phyloP scores from a whole-genome alignment of 2,113 vertebrate genomes.

The Leucoraja erinaceus region DNA sequence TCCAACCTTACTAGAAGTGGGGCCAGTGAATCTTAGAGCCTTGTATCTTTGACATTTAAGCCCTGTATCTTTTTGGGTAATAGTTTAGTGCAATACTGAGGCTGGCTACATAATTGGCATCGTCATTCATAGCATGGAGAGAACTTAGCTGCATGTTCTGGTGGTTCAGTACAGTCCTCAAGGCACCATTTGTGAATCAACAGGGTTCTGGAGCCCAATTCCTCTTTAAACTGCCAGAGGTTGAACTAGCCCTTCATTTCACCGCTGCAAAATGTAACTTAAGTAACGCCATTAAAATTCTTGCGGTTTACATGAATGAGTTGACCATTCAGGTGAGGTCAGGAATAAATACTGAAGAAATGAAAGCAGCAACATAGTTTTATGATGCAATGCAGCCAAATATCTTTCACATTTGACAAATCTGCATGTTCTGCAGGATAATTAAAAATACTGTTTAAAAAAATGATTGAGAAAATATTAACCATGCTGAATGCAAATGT shows the following conservation, averaged over 20 bases:
- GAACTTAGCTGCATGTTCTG: not conserved
- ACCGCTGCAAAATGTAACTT: not conserved
- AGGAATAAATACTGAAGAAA: not conserved
- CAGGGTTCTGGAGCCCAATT: not conserved
- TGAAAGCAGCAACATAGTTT: not conserved
- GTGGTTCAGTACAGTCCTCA: not conserved
- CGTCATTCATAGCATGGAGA: not conserved
- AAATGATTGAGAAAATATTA: not conserved
- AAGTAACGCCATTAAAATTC: not conserved
- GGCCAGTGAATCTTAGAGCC: not conserved
- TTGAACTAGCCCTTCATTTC: not conserved
- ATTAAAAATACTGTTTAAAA: not conserved
- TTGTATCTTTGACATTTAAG: not conserved
- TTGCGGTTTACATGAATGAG: not conserved
- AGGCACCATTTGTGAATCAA: not conserved
- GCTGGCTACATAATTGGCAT: not conserved
- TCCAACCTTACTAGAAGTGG: not conserved
- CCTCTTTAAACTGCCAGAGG: not conserved
- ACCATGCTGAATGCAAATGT: not conserved
- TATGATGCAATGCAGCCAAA: not conserved
- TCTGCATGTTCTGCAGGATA: not conserved
- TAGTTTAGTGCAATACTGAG: not conserved
- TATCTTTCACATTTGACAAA: not conserved
- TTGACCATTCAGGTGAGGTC: not conserved
- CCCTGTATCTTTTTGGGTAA: not conserved